These are phyloP conservation scores for Erannis defoliaria DNA, from an alignment of 2,888 invertebrate species.

Conservation along the genomic window DNA sequence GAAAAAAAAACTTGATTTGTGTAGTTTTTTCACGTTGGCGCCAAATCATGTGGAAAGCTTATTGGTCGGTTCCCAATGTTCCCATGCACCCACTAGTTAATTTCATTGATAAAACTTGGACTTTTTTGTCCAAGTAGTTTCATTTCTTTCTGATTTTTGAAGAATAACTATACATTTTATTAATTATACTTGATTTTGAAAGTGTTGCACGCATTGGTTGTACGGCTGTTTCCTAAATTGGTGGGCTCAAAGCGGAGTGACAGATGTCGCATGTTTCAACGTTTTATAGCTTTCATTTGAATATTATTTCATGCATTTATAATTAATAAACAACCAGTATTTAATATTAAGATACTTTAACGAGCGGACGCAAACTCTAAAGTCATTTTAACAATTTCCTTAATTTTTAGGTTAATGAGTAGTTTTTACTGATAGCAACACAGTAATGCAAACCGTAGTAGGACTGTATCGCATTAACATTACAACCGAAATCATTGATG, in stretches of 20 bases:
- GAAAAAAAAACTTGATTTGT: too few species aligned
- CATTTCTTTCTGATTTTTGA: too few species aligned
- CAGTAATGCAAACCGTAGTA: background rate
- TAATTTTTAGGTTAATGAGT: slow-evolving; percentile 38
- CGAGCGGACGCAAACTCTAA: slow-evolving; percentile 40
- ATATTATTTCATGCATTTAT: slow-evolving; percentile 15
- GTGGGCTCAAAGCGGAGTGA: slow-evolving; percentile 5
- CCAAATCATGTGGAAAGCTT: too few species aligned
- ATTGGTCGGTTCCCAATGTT: too few species aligned
- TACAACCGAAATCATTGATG: background rate
- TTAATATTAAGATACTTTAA: slow-evolving; percentile 38
- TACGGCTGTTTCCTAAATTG: slow-evolving; percentile 13
- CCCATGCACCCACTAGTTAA: too few species aligned
- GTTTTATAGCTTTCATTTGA: slow-evolving; percentile 18
- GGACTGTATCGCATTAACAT: slow-evolving; percentile 12
- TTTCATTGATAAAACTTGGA: too few species aligned
- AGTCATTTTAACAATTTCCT: slow-evolving; percentile 40
- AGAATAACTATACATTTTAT: too few species aligned
- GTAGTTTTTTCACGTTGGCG: too few species aligned
- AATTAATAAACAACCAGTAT: slow-evolving; percentile 44
- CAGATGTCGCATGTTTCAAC: slow-evolving; percentile 5
- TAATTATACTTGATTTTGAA: background rate
- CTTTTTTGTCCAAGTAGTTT: too few species aligned
- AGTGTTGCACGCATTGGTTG: too few species aligned
- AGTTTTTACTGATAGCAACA: slow-evolving; percentile 24